Conservation (phyloP, 53 echinoderm and acorn worm genomes). For the Astropecten irregularis region DNA sequence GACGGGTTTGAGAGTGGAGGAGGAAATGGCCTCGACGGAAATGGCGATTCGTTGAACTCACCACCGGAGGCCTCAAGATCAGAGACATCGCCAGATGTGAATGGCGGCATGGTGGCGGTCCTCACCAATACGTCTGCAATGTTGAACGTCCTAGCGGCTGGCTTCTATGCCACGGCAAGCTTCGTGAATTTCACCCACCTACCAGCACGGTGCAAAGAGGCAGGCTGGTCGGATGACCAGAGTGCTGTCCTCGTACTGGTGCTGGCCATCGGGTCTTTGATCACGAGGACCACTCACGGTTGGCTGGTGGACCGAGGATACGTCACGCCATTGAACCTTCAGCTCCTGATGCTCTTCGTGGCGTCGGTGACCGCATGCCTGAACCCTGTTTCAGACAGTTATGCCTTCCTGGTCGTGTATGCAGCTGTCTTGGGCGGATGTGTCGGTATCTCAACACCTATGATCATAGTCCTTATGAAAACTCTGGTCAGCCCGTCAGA, state of each 20-base stretch:
- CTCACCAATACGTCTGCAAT: not conserved
- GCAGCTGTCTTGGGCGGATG: not conserved
- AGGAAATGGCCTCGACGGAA: not conserved
- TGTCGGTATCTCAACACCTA: not conserved
- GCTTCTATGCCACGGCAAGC: too few relatives aligned
- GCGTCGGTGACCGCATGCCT: not conserved
- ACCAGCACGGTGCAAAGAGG: not conserved
- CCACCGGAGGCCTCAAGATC: not conserved
- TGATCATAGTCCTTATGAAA: constrained; percentile 1
- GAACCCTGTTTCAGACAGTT: constrained; percentile 26
- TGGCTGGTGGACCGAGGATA: constrained; percentile 13
- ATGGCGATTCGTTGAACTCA: not conserved
- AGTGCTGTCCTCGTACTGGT: not conserved
- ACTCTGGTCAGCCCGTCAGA: not conserved
- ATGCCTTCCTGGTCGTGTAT: not conserved
- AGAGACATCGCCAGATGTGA: too few relatives aligned
- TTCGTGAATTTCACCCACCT: not conserved
- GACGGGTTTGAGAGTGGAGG: not conserved
- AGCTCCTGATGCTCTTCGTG: not conserved
- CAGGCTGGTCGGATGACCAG: constrained; percentile 10
- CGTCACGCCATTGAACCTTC: constrained; percentile 1
- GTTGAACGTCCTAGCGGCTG: not conserved
- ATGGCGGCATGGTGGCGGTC: not conserved
- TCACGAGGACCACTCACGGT: constrained; percentile 1
- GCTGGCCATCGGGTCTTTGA: not conserved